Conservation (phyloP, 2,113 vertebrate genomes). For the Xiphophorus hellerii region DNA sequence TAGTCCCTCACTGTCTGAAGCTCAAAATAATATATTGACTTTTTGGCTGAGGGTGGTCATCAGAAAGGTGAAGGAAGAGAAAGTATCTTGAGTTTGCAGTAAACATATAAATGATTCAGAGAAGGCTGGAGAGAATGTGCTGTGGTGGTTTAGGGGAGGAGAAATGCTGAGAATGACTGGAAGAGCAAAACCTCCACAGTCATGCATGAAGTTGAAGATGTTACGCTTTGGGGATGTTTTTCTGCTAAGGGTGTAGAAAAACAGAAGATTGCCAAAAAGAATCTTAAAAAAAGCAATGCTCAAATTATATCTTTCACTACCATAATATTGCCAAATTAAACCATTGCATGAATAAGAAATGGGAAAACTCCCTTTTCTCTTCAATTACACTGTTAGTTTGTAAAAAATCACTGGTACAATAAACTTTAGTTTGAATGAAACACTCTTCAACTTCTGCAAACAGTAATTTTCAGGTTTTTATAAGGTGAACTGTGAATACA, state of each 20-base stretch:
- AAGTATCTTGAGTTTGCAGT: background rate
- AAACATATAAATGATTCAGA: background rate
- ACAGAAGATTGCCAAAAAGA: background rate
- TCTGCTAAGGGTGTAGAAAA: too few species aligned
- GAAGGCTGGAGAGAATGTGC: background rate
- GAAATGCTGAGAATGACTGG: background rate
- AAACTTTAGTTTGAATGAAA: background rate
- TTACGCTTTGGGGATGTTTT: too few species aligned
- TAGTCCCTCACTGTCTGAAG: background rate
- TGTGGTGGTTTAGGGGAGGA: background rate
- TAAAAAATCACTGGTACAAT: background rate
- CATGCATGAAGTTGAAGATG: too few species aligned
- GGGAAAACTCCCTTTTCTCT: background rate
- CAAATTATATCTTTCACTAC: background rate
- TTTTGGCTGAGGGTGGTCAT: background rate
- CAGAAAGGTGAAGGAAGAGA: background rate
- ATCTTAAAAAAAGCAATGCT: background rate
- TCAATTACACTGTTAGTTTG: background rate
- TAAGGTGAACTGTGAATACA: background rate
- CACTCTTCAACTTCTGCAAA: background rate
- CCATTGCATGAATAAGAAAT: background rate
- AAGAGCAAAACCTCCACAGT: background rate
- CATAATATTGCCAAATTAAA: constrained; percentile 8
- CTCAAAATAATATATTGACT: background rate
- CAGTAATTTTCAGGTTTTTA: background rate